Evolutionary conservation across 2,113 vertebrate species (phyloP).

Genomic region (Pao palembangensis): DNA sequence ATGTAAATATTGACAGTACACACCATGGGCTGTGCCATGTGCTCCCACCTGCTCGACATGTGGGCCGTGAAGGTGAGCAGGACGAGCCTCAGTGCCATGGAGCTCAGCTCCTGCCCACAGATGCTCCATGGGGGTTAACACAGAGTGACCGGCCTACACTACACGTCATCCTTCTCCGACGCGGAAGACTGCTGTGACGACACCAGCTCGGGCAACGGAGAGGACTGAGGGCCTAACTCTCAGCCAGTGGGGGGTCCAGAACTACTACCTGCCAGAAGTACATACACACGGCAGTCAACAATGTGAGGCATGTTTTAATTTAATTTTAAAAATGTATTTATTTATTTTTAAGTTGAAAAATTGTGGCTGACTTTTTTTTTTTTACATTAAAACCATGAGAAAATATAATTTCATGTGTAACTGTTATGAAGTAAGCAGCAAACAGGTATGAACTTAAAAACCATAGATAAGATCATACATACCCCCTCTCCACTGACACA

Average conservation of each 20-base stretch:
- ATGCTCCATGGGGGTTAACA: conserved; percentile 53
- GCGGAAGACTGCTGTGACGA: conserved; percentile 66
- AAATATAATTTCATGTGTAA: too few relatives aligned
- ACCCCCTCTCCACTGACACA: not conserved
- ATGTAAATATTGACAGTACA: conserved; percentile 12
- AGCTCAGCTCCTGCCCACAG: conserved; percentile 57
- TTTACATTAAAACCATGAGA: too few relatives aligned
- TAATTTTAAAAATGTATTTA: not conserved
- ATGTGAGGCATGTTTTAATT: not conserved
- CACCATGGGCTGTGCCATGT: conserved; percentile 65
- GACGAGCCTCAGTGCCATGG: conserved; percentile 50
- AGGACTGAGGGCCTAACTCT: conserved; percentile 29
- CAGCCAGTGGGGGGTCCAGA: too few relatives aligned
- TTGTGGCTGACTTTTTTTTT: too few relatives aligned
- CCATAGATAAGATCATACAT: too few relatives aligned
- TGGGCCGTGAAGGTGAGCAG: conserved; percentile 54
- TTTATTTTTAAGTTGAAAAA: not conserved
- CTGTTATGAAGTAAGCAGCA: too few relatives aligned
- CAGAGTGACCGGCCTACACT: conserved; percentile 63
- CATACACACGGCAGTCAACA: conserved; percentile 29
- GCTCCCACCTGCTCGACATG: conserved; percentile 69
- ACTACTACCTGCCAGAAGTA: not conserved
- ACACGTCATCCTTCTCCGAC: conserved; percentile 69
- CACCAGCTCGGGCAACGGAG: conserved; percentile 44
- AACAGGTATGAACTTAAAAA: too few relatives aligned